Base-by-base conservation (phyloP, 92 coral and sea anemone species). In the Montipora capitata region DNA sequence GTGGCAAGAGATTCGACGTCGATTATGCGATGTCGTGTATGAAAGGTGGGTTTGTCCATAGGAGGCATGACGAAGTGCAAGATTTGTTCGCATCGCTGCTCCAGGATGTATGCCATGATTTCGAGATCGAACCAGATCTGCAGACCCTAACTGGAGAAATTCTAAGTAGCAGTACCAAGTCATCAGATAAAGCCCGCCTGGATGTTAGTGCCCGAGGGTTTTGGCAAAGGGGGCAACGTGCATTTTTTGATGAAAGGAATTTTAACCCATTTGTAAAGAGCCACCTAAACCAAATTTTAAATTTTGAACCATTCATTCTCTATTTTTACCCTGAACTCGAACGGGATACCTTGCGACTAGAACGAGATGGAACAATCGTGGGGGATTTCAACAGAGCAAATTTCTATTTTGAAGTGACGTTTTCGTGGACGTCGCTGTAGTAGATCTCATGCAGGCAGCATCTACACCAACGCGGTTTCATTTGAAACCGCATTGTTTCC, bases 21-120 rank as follows among this genome's bases (percentile, higher is more conserved):
- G 71, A 65, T 65, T 87, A 71, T 64, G 76, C 85, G 7, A 71
- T 90, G 87, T 90, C 89, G 2, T 90, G 81, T 51, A 91, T 85
- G 93, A 90, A 90, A 90, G 88, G 84, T 27, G 86, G 94, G 8
- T 91, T 82, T 65, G 87, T 91, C 63, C 86, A 91, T 54, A 87
- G 89, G 82, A 45, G 85, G 74, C 89, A 91, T 57, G 89, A 91
- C 56, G 86, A 91, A 16, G 92, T 91, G 44, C 66, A 80, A 86
- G 91, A 91, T 56, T 66, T 76, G 65, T 89, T 89, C 14, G 88
- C 85, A 40, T 7, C 79, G 69, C 85, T 87, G 52, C 94, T 91
- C 70, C 76, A 91, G 18, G 94, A 86, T 9, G 88, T 91, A 54
- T 87, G 86, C 48, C 80, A 81, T 57, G 89, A 91, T 76, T 40